Evolutionary conservation across 2,888 invertebrate genomes (phyloP), one percentile per base, ranked within the genome.

Genomic region (Bruchidius siliquastri): DNA sequence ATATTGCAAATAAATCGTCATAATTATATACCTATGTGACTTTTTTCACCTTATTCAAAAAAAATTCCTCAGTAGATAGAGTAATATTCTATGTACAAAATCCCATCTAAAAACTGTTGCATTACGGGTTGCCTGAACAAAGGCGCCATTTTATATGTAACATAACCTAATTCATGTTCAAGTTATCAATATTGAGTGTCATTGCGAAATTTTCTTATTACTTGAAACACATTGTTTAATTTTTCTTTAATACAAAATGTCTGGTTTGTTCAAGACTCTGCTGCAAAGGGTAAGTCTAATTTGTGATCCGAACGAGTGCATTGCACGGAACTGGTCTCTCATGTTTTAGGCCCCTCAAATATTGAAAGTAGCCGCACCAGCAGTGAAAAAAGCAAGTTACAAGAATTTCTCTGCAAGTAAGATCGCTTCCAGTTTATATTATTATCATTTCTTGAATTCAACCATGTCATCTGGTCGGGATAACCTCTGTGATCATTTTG

Each of bases 221-320:
- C 13, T 13, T 4, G 18, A 13, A 13, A 13, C 49, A 26, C 8
- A 26, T 26, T 26, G 26, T 26, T 4, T 49, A 3, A 49, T 13
- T 3, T 49, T 49, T 49, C 18, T 2, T 67, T 22, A 22, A 22
- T 21, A 68, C 22, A 67, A 20, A 75, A 81, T 81, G 81, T 77
- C 80, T 20, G 75, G 78, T 71, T 49, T 81, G 74, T 79, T 81
- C 70, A 78, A 76, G 71, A 77, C 76, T 69, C 72, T 81, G 18
- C 32, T 77, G 30, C 76, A 79, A 72, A 77, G 72, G 72, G 81
- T 81, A 75, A 75, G 79, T 76, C 21, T 70, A 73, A 69, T 66
- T 32, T 76, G 67, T 67, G 10, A 67, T 68, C 68, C 49, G 49
- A 49, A 49, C 18, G 18, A 8, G 21, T 70, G 20, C 13, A 21